Evolutionary conservation across 2,797 vertebrate genomes (phyloP).

Genomic region (Pipistrellus pygmaeus): DNA sequence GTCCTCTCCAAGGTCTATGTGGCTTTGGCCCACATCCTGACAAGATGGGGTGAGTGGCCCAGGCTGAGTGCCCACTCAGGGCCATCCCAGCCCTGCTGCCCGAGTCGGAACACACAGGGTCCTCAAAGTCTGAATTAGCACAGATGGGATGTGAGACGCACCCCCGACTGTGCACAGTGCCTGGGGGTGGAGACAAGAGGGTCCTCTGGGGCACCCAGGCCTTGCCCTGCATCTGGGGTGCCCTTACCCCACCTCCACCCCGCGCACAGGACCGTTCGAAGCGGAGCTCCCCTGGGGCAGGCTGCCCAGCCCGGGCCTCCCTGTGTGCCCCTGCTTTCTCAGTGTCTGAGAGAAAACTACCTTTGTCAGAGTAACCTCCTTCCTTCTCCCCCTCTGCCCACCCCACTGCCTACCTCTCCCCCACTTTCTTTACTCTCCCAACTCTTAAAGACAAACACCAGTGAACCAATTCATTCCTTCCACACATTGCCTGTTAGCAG

Average conservation of each 20-base stretch:
- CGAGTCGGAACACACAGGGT: too few relatives aligned
- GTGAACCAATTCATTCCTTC: neutral
- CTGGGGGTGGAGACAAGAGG: neutral
- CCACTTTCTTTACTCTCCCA: neutral
- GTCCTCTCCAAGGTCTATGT: constrained; percentile 89
- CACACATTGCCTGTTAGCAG: neutral
- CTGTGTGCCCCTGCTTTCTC: neutral
- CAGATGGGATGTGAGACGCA: rapidly evolving
- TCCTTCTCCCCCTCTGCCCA: neutral
- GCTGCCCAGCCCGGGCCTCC: neutral
- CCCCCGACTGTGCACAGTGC: neutral
- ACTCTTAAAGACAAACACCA: neutral
- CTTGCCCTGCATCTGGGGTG: neutral
- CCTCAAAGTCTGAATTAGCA: neutral
- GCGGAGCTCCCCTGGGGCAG: too few relatives aligned
- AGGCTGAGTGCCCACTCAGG: neutral
- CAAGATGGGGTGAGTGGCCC: constrained; percentile 90
- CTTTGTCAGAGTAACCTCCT: too few relatives aligned
- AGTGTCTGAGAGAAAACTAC: neutral
- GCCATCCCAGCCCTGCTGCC: neutral
- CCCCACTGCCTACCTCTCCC: neutral
- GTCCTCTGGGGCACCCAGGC: neutral
- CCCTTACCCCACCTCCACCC: neutral
- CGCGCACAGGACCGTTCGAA: neutral
- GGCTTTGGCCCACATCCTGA: constrained; percentile 89